phyloP scores from a whole-genome alignment of 2,888 invertebrate species.

The Epinotia brunnichana region DNA sequence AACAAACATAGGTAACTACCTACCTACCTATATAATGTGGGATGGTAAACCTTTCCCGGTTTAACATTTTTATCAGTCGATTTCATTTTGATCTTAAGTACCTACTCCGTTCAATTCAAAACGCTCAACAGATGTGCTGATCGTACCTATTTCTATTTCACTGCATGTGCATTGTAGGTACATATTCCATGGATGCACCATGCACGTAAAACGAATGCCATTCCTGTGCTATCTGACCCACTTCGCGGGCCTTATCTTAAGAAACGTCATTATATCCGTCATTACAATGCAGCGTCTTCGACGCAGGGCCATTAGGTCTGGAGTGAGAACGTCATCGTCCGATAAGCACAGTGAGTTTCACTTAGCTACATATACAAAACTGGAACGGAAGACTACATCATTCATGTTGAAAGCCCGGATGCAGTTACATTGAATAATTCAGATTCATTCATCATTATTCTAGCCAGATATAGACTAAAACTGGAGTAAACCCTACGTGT shows the following conservation, averaged over 20 bases:
- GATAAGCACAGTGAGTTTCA: constrained; percentile 21
- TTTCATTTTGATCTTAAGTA: neutral
- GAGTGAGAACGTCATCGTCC: constrained; percentile 22
- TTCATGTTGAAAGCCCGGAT: constrained; percentile 6
- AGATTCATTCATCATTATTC: neutral
- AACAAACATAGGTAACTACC: too few species aligned
- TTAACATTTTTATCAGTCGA: too few species aligned
- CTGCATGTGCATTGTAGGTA: constrained; percentile 1
- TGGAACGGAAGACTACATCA: constrained; percentile 31
- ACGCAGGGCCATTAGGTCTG: constrained; percentile 37
- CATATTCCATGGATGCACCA: constrained; percentile 24
- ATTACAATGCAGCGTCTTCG: constrained; percentile 43
- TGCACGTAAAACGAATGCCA: constrained; percentile 48
- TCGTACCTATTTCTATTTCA: neutral
- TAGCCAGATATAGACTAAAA: neutral
- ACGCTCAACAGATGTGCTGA: neutral
- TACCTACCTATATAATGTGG: too few species aligned
- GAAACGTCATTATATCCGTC: constrained; percentile 59
- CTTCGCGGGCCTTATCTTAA: constrained; percentile 63
- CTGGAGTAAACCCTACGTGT: too few species aligned
- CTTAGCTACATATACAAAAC: constrained; percentile 9
- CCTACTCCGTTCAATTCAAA: neutral
- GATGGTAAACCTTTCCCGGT: too few species aligned
- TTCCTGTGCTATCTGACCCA: constrained; percentile 71
- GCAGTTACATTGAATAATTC: constrained; percentile 19